Evolutionary conservation across 2,888 invertebrate species (phyloP).

Genomic region (Drosophila eohydei): DNA sequence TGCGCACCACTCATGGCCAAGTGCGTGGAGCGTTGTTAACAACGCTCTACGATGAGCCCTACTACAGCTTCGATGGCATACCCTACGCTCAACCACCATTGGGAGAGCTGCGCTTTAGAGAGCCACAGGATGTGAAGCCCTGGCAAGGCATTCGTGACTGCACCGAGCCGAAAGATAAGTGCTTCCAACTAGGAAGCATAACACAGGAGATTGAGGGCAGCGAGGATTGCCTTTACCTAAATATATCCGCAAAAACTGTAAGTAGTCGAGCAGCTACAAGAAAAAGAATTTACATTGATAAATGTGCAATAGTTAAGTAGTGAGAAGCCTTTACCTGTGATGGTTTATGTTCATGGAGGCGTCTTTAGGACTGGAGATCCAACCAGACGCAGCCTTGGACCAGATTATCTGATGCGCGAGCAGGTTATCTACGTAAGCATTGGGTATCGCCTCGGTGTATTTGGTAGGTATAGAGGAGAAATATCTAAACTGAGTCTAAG

Average conservation of each 20-base stretch:
- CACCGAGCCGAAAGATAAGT: constrained; percentile 56
- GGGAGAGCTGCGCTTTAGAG: constrained; percentile 68
- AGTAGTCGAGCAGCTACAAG: neutral
- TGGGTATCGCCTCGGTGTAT: constrained; percentile 85
- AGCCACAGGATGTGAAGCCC: constrained; percentile 79
- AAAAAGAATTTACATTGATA: neutral
- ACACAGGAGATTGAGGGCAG: constrained; percentile 66
- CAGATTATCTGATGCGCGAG: constrained; percentile 84
- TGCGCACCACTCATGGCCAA: constrained; percentile 73
- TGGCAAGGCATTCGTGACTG: constrained; percentile 83
- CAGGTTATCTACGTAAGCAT: constrained; percentile 84
- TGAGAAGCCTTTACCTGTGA: constrained; percentile 58
- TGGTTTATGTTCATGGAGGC: constrained; percentile 74
- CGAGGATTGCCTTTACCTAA: constrained; percentile 79
- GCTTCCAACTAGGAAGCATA: constrained; percentile 59
- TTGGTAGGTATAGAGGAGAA: constrained; percentile 61
- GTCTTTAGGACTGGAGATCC: constrained; percentile 61
- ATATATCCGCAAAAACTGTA: constrained; percentile 69
- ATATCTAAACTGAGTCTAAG: neutral
- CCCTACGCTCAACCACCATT: constrained; percentile 77
- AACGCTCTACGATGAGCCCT: constrained; percentile 73
- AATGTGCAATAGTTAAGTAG: constrained; percentile 42
- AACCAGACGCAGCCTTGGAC: constrained; percentile 75
- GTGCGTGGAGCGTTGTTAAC: constrained; percentile 67
- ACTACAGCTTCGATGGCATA: constrained; percentile 76